Evolutionary conservation across 2,797 vertebrate genomes (phyloP).

Genomic region (Simalia tracyae): DNA sequence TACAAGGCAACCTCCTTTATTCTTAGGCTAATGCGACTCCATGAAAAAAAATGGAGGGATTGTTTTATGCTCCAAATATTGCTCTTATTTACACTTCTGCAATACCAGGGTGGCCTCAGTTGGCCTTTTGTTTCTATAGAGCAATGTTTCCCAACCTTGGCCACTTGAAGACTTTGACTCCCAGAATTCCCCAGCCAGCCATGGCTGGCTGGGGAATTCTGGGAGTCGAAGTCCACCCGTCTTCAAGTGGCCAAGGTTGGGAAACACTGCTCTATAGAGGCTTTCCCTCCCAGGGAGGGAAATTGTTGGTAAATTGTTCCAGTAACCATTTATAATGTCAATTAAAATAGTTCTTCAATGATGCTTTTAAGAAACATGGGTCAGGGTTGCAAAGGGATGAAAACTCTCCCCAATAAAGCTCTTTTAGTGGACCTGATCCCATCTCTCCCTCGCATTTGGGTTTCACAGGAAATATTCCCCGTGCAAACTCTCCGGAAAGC

Average conservation of each 20-base stretch:
- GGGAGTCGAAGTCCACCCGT: neutral
- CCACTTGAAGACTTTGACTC: neutral
- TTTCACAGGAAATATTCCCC: constrained; percentile 87
- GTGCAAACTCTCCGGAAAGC: constrained; percentile 88
- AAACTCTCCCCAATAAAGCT: neutral
- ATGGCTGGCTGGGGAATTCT: neutral
- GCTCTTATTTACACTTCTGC: neutral
- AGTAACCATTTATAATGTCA: neutral
- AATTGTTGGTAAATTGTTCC: neutral
- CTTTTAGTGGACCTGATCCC: neutral
- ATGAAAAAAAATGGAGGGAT: neutral
- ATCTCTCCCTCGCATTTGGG: neutral
- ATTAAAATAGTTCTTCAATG: neutral
- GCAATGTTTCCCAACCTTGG: no score
- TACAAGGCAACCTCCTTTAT: neutral
- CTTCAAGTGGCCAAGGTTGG: no score
- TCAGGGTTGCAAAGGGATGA: neutral
- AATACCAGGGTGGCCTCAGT: neutral
- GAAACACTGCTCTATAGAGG: neutral
- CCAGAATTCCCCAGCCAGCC: neutral
- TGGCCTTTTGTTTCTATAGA: neutral
- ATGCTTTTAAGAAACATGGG: neutral
- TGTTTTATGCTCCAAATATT: neutral
- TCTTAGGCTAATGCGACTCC: neutral
- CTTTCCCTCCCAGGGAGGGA: neutral